Evolutionary conservation across 1,140 invertebrate species (phyloP).

Genomic region (Agrilus planipennis): DNA sequence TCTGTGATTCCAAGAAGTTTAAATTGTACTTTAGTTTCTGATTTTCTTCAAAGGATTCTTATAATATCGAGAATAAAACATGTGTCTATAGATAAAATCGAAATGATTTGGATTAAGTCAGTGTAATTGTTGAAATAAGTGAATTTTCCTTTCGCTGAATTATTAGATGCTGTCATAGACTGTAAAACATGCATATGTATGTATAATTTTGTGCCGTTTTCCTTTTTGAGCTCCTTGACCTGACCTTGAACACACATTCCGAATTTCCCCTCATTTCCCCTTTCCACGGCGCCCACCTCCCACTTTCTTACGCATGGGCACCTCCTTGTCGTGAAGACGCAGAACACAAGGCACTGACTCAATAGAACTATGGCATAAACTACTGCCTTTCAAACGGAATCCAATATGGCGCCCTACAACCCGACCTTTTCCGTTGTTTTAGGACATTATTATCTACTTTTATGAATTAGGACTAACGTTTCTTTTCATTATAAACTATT

Average conservation of each 20-base stretch:
- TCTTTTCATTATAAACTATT: too few relatives aligned
- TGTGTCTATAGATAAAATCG: neutral
- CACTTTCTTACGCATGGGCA: slow-evolving; percentile 11
- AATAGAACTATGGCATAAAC: slow-evolving; percentile 12
- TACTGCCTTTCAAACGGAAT: slow-evolving; percentile 9
- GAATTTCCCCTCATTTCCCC: slow-evolving; percentile 9
- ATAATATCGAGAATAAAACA: neutral
- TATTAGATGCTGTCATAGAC: too few relatives aligned
- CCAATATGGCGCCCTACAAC: slow-evolving; percentile 12
- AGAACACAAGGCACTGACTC: slow-evolving; percentile 5
- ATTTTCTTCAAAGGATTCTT: neutral
- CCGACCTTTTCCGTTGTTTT: too few relatives aligned
- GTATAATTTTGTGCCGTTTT: neutral
- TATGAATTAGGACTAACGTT: too few relatives aligned
- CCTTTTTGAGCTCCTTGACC: slow-evolving; percentile 10
- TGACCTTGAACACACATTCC: slow-evolving; percentile 10
- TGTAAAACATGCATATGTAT: neutral
- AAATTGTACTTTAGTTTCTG: neutral
- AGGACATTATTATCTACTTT: too few relatives aligned
- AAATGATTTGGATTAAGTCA: neutral
- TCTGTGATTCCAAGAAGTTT: too few relatives aligned
- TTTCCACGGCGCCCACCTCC: slow-evolving; percentile 6
- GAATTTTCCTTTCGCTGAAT: slow-evolving; percentile 2
- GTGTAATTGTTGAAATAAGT: neutral
- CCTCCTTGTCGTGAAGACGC: slow-evolving; percentile 10